These are phyloP conservation scores for Ophioderma brevispina DNA, from an alignment of 35 echinoderm and acorn worm genomes.

Conservation along the genomic window DNA sequence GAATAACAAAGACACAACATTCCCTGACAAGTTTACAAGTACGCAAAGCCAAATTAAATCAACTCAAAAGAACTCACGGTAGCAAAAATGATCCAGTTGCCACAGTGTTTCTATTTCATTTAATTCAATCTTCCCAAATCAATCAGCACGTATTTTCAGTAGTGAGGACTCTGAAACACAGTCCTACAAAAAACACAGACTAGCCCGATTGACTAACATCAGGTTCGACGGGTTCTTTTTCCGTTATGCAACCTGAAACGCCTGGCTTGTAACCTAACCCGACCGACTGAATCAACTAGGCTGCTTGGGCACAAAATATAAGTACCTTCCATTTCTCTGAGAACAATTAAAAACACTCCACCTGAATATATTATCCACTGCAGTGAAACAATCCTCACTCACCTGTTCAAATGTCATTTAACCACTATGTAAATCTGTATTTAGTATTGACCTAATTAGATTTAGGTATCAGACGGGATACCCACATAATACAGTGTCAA, in stretches of 20 bases:
- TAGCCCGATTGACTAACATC: not conserved
- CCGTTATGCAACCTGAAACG: not conserved
- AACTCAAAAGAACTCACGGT: no score
- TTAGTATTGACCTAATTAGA: no score
- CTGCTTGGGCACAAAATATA: not conserved
- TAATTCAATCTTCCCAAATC: not conserved
- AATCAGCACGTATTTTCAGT: not conserved
- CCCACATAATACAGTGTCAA: no score
- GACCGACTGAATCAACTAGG: not conserved
- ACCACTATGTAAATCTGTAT: not conserved
- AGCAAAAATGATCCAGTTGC: no score
- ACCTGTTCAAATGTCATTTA: not conserved
- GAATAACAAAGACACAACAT: no score
- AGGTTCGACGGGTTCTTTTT: not conserved
- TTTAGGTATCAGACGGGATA: no score
- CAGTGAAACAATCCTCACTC: not conserved
- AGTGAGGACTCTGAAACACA: not conserved
- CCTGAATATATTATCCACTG: not conserved
- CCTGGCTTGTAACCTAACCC: not conserved
- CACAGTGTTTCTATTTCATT: not conserved
- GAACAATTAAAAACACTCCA: not conserved
- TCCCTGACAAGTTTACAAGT: no score
- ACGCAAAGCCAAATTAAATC: no score
- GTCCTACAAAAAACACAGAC: not conserved
- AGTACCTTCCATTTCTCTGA: not conserved